Percentiles rank a stretch among this genome's conserved stretches.
Conservation (phyloP, 2,888 invertebrate genomes). For the Odontothrips loti region DNA sequence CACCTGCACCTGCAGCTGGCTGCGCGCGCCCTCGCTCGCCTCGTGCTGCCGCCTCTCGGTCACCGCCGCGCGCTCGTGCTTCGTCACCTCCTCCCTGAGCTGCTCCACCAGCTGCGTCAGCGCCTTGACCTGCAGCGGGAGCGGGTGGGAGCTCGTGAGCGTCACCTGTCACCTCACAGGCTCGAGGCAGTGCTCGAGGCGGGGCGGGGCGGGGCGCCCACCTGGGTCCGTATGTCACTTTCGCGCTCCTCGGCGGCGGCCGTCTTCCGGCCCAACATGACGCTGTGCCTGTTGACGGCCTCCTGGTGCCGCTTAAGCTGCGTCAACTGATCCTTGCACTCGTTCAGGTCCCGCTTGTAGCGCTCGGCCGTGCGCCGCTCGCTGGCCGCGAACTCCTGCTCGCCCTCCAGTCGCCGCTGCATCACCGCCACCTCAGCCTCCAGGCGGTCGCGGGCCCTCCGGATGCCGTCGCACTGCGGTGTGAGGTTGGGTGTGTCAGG, state of each 20-base stretch:
- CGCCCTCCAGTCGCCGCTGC: background rate
- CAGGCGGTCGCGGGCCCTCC: background rate
- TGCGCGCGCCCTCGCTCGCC: background rate
- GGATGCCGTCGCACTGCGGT: background rate
- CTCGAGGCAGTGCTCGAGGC: no score
- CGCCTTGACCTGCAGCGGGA: background rate
- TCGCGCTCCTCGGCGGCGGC: conserved; percentile 7
- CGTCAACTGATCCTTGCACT: background rate
- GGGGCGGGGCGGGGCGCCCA: no score
- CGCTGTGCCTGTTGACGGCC: background rate
- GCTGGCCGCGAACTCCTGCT: background rate
- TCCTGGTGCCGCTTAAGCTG: background rate
- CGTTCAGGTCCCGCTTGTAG: background rate
- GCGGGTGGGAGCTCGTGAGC: background rate
- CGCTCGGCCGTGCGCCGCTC: background rate
- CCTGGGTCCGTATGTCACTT: background rate
- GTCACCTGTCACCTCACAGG: no score
- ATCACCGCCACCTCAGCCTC: background rate
- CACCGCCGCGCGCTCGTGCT: background rate
- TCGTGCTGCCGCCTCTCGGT: background rate
- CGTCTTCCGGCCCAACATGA: background rate
- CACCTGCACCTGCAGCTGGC: background rate
- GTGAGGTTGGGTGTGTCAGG: no score
- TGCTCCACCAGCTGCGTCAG: background rate
- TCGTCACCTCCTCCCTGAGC: background rate